These are phyloP conservation scores for Catagonus wagneri DNA, from an alignment of 2,113 vertebrate genomes.

Conservation along the genomic window DNA sequence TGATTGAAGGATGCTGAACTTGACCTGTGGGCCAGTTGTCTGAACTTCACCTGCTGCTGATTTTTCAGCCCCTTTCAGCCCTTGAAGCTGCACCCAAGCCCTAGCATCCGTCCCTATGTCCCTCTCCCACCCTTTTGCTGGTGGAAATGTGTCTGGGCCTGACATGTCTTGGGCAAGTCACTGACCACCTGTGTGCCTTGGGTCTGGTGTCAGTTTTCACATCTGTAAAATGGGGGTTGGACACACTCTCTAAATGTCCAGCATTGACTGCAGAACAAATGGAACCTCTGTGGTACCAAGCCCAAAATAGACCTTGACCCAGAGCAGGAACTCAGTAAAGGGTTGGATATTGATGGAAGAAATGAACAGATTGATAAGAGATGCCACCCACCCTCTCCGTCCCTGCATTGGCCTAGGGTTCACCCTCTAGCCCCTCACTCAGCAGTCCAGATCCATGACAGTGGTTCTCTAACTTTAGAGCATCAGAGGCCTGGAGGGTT, in stretches of 20 bases:
- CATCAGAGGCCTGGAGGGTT: neutral
- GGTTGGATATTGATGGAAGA: neutral
- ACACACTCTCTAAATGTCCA: neutral
- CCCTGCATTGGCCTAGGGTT: neutral
- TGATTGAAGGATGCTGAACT: neutral
- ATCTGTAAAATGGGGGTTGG: neutral
- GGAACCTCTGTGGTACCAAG: neutral
- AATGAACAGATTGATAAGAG: neutral
- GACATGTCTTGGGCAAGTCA: neutral
- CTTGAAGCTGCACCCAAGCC: neutral
- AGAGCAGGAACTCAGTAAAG: neutral
- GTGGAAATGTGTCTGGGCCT: neutral
- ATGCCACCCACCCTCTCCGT: rapidly evolving
- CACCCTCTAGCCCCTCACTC: too few species aligned
- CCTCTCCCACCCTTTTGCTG: neutral
- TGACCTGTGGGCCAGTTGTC: neutral
- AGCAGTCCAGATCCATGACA: neutral
- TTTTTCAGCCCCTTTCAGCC: neutral
- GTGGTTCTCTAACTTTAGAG: neutral
- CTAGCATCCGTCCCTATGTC: too few species aligned
- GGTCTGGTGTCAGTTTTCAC: neutral
- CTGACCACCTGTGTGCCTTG: neutral
- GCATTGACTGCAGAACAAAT: neutral
- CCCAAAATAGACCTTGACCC: neutral
- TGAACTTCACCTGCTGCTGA: neutral